Evolutionary conservation across 2,797 vertebrate species (phyloP).

Genomic region (Dryobates pubescens): DNA sequence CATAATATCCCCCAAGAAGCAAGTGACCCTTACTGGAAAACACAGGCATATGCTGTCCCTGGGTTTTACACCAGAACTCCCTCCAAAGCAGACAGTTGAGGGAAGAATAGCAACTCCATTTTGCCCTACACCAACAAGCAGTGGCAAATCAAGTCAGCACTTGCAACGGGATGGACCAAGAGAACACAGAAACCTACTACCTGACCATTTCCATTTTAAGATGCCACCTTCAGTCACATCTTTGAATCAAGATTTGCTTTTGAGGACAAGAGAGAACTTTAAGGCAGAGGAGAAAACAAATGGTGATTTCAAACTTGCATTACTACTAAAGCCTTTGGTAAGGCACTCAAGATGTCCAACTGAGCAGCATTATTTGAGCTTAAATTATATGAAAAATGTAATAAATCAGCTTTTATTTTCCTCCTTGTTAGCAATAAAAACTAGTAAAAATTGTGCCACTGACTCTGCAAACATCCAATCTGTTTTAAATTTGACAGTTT

Average conservation of each 20-base stretch:
- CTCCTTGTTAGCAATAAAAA: not conserved
- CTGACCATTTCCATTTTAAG: not conserved
- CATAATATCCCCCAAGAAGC: not conserved
- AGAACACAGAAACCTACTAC: not conserved
- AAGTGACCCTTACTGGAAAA: not conserved
- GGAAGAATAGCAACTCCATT: not conserved
- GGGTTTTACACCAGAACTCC: not conserved
- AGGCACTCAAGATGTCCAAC: not conserved
- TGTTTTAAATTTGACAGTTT: not conserved
- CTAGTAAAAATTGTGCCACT: not conserved
- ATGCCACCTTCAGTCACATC: not conserved
- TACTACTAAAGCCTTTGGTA: not conserved
- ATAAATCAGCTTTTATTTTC: not conserved
- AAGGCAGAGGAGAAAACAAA: not conserved
- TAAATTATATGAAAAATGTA: not conserved
- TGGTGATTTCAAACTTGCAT: fast-evolving
- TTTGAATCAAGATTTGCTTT: not conserved
- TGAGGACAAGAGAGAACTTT: not conserved
- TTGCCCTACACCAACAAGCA: not conserved
- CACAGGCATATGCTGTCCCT: not conserved
- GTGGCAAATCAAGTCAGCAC: not conserved
- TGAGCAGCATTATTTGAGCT: not conserved
- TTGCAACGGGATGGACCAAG: not conserved
- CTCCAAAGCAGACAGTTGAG: not conserved
- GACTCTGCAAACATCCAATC: not conserved